phyloP scores from a whole-genome alignment of 1,140 invertebrate genomes.

The Drosophila sulfurigaster region DNA sequence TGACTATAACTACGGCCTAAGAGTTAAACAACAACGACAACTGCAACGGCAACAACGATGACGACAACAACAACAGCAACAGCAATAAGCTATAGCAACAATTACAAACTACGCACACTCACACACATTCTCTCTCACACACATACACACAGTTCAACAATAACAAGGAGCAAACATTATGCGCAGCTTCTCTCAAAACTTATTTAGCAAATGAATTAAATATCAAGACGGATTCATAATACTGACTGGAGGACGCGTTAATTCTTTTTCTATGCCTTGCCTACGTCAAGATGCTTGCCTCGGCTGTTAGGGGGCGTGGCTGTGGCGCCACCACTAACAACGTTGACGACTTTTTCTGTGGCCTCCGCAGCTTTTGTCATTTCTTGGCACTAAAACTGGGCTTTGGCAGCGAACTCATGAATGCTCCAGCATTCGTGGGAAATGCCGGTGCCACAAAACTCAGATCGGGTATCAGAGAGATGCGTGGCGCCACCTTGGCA shows the following conservation, averaged over 20 bases:
- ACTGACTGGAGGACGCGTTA: slow-evolving; percentile 55
- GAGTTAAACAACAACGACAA: slow-evolving; percentile 46
- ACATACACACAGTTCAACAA: slow-evolving; percentile 40
- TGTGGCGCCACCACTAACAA: slow-evolving; percentile 18
- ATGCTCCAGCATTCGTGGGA: slow-evolving; percentile 74
- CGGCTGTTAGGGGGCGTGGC: slow-evolving; percentile 41
- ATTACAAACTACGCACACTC: slow-evolving; percentile 30
- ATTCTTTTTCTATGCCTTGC: background rate
- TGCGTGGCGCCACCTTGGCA: slow-evolving; percentile 83
- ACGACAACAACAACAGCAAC: slow-evolving; percentile 51
- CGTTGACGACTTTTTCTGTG: slow-evolving; percentile 28
- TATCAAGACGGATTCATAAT: slow-evolving; percentile 83
- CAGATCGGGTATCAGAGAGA: slow-evolving; percentile 85
- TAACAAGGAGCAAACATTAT: slow-evolving; percentile 40
- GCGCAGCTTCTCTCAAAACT: slow-evolving; percentile 29
- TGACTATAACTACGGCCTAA: slow-evolving; percentile 49
- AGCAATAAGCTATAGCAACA: slow-evolving; percentile 47
- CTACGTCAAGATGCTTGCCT: slow-evolving; percentile 69
- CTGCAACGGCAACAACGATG: slow-evolving; percentile 38
- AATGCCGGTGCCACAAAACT: slow-evolving; percentile 85
- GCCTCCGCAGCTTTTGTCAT: slow-evolving; percentile 69
- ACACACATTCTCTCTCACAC: slow-evolving; percentile 12
- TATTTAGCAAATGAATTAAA: slow-evolving; percentile 49
- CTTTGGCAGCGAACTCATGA: slow-evolving; percentile 75
- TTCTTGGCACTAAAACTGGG: slow-evolving; percentile 77